Base-by-base conservation (phyloP, 2,113 vertebrate genomes). In the Saccopteryx bilineata region DNA sequence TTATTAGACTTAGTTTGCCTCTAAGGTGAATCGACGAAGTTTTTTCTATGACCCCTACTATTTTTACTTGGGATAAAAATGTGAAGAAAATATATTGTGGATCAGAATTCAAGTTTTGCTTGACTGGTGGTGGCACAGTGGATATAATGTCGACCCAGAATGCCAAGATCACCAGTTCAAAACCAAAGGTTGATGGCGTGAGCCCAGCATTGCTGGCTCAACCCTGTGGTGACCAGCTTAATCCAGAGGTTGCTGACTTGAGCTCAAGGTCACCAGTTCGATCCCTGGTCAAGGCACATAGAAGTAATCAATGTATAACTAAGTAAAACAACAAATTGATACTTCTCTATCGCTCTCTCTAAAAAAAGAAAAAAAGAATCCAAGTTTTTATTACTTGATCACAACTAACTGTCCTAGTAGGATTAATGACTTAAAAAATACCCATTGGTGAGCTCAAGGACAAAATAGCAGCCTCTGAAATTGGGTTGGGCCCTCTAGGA, bases 381-480 rank as follows among this genome's bases (percentile, higher is more conserved):
- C 24, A 84, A 50, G 24, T 68, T 58, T 92, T 74, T 94, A 66
- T 63, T 69, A 46, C 17, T 50, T 68, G 23, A 82, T 78, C 87
- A 79, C n/a, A 58, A 75, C 48, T 92, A 33, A 33, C 23, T 58
- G 28, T 33, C 15, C 23, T 80, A 9, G 6, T 46, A 78, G 65
- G 24, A 60, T 26, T 58, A 33, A 48, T 69, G 21, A 74, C 50
- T 75, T 63, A 75, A 68, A 48, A 65, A 48, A 33, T 17, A 28
- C 3, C 18, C 39, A 7, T 17, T 58, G 48, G 14, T 0, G 9
- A 23, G 9, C 48, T n/a, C 0, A 24, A 78, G 26, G 24, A 39
- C 1, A 19, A 19, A 68, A 9, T 4, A 33, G 66, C 28, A 0
- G 3, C 54, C 24, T 9, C 18, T 58, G 14, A 56, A 81, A 52